Evolutionary conservation across 2,113 vertebrate genomes (phyloP).

Genomic region (Struthio camelus): DNA sequence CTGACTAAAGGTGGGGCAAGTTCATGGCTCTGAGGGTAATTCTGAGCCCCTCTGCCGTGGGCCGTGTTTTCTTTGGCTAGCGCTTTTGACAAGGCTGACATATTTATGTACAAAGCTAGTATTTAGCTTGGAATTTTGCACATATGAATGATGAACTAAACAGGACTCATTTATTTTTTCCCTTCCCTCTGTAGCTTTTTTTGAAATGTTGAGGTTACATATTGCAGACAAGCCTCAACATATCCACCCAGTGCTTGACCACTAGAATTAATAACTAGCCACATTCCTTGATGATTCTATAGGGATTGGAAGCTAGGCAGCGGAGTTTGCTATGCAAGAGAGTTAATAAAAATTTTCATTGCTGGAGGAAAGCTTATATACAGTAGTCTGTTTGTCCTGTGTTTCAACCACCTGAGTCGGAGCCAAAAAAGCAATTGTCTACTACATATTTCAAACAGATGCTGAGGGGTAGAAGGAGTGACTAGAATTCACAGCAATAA

Average conservation of each 20-base stretch:
- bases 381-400: conserved; percentile 85
- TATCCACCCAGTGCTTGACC: conserved; percentile 64
- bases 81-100: conserved; percentile 66
- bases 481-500: conserved; percentile 84
- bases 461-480: conserved; percentile 80
- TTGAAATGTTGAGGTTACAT: conserved; percentile 60
- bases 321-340: conserved; percentile 67
- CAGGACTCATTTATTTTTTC: conserved; percentile 62
- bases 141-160: conserved; percentile 74
- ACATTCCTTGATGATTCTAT: conserved; percentile 67
- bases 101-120: conserved; percentile 73
- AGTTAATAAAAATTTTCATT: conserved; percentile 77
- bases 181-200: conserved; percentile 43
- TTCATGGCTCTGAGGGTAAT: conserved; percentile 50
- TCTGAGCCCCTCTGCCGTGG: conserved; percentile 31
- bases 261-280: conserved; percentile 72
- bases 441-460: conserved; percentile 92
- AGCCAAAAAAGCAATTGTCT: conserved; percentile 84
- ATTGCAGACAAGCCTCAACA: conserved; percentile 59
- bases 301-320: conserved; percentile 55
- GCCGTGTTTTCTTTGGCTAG: conserved; percentile 73
- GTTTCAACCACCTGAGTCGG: conserved; percentile 84
- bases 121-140: conserved; percentile 80
- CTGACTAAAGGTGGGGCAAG: conserved; percentile 31
- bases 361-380: conserved; percentile 80